Evolutionary conservation across 2,113 vertebrate species (phyloP).

Genomic region (Mus pahari): DNA sequence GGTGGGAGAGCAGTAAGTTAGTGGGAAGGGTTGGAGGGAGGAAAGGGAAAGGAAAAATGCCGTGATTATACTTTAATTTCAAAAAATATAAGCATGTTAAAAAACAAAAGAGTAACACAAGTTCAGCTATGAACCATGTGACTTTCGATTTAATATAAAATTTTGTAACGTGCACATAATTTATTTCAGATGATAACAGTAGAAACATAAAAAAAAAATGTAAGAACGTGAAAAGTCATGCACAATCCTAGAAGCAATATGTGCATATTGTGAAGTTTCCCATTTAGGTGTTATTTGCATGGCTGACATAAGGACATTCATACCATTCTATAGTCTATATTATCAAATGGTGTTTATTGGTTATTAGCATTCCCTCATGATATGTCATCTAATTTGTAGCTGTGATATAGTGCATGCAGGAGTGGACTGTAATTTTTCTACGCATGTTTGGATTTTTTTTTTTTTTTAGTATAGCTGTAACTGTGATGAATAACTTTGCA

Average conservation of each 20-base stretch:
- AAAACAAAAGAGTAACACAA: not conserved
- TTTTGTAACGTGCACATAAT: not conserved
- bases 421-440: not conserved
- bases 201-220: constrained; percentile 36
- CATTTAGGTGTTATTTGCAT: not conserved
- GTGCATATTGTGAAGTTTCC: not conserved
- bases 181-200: constrained; percentile 1
- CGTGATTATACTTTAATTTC: not conserved
- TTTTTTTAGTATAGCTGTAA: not conserved
- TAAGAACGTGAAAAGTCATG: not conserved
- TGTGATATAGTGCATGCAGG: constrained; percentile 1
- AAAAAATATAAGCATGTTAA: not conserved
- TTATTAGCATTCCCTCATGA: not conserved
- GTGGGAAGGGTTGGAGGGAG: not conserved
- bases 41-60: not conserved
- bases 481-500: not conserved
- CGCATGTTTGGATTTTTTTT: not conserved
- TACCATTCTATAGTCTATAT: not conserved
- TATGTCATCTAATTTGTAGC: not conserved
- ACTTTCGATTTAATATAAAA: constrained; percentile 12
- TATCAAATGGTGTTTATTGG: not conserved
- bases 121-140: not conserved
- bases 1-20: not conserved
- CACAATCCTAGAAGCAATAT: not conserved
- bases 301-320: not conserved